Conservation (phyloP, 2,888 invertebrate genomes). For the Sphinx pinastri region DNA sequence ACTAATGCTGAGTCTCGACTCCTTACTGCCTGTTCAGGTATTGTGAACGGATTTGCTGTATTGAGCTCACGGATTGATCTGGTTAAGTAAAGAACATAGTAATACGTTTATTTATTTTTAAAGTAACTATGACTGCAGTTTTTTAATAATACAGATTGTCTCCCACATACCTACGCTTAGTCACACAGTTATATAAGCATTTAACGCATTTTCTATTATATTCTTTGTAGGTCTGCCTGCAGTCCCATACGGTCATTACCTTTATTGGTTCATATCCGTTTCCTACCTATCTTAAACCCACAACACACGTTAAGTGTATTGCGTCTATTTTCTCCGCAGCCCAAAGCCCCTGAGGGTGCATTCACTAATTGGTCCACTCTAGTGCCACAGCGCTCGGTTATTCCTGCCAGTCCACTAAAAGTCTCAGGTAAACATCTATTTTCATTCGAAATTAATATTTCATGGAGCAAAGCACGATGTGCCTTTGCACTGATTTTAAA, state of each 20-base stretch:
- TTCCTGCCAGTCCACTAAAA: neutral
- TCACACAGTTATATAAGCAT: too few relatives aligned
- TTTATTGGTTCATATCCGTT: too few relatives aligned
- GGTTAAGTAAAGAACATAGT: conserved; percentile 4
- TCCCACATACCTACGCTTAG: too few relatives aligned
- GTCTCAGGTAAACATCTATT: neutral
- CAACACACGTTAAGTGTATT: neutral
- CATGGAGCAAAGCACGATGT: too few relatives aligned
- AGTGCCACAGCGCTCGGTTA: neutral
- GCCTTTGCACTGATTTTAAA: too few relatives aligned
- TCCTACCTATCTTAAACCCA: neutral
- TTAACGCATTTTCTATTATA: too few relatives aligned
- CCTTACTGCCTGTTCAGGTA: conserved; percentile 19
- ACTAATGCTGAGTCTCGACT: conserved; percentile 27
- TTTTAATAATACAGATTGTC: too few relatives aligned
- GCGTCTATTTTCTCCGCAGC: conserved; percentile 25
- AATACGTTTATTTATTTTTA: neutral
- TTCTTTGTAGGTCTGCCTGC: too few relatives aligned
- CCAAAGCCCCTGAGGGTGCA: conserved; percentile 5
- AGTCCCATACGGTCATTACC: too few relatives aligned
- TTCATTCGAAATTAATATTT: neutral
- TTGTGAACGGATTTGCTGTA: conserved; percentile 16
- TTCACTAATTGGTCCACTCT: conserved; percentile 19
- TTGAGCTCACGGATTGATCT: neutral
- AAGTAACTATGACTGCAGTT: too few relatives aligned